phyloP scores from a whole-genome alignment of 2,888 invertebrate species.

The Tiphia femorata region DNA sequence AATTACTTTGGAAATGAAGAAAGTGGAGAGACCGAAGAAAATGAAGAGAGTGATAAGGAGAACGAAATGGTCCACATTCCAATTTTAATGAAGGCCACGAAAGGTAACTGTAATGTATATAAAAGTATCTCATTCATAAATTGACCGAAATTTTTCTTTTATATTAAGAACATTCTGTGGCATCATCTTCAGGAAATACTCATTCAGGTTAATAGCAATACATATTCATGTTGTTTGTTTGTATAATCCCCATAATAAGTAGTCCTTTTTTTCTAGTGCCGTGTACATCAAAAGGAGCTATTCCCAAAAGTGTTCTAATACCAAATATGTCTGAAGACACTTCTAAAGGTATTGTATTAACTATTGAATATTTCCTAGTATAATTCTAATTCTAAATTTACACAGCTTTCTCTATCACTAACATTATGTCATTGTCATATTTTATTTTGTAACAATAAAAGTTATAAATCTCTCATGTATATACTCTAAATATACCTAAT shows the following conservation, averaged over 20 bases:
- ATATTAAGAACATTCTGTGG: no score
- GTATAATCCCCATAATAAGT: neutral
- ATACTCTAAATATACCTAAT: no score
- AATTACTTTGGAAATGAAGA: neutral
- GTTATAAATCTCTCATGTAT: no score
- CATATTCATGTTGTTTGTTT: neutral
- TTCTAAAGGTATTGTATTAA: conserved; percentile 1
- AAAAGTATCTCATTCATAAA: conserved; percentile 1
- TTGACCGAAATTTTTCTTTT: no score
- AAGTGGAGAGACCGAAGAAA: neutral
- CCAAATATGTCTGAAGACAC: neutral
- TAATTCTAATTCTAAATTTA: conserved; percentile 1
- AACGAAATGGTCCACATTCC: neutral
- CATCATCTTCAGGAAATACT: no score
- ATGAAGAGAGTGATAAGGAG: neutral
- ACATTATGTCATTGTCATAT: neutral
- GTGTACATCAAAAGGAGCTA: neutral
- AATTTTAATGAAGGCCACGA: neutral
- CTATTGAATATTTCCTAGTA: neutral
- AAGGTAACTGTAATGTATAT: neutral
- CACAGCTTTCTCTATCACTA: neutral
- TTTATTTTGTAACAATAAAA: no score
- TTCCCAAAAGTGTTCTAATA: neutral
- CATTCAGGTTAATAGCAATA: conserved; percentile 2
- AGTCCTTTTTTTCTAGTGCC: neutral